Base-by-base conservation (phyloP, 1,140 invertebrate genomes). In the Drosophila nannoptera region DNA sequence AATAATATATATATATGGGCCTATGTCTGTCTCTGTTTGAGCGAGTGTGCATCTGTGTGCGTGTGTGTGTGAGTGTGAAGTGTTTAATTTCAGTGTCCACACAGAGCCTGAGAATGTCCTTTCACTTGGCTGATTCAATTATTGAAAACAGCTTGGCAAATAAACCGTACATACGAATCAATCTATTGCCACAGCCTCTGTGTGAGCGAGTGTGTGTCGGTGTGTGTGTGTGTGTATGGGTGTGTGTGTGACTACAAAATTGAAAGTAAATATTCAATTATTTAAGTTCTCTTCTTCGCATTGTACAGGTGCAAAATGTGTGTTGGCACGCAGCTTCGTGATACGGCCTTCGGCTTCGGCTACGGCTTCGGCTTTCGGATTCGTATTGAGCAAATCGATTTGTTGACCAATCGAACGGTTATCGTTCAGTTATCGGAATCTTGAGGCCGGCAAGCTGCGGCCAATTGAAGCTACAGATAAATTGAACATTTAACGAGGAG, bases 251-350 rank as follows among this genome's bases (percentile, higher is more conserved):
- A 43, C 77, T 55, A 77, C 58, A 61, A 38, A 63, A 68, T 48
- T 46, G 45, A 68, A 69, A 36, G 42, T 55, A 69, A 61, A 56
- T 68, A 46, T 42, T 45, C 35, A 53, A 29, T 46, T 48, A 36
- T 46, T 62, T 42, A 48, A 46, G 42, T 65, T 66, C 7, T 48
- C 42, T 60, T 66, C 53, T 54, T 43, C n/a, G 43, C 56, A 2
- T 7, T 62, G 33, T 70, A 50, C 60, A 78, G 64, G 76, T 78
- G 71, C 71, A 78, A 78, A 52, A 70, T 32, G 43, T 66, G 63
- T 59, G 22, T 75, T 76, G 74, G 60, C 71, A 62, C 71, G 76
- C 76, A 71, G 61, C 75, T 65, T 35, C 61, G 11, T n/a, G n/a
- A n/a, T n/a, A n/a, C n/a, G n/a, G n/a, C 22, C 12, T 53, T 53